Percentiles rank a stretch among this genome's conserved stretches.
phyloP scores from a whole-genome alignment of 1,140 invertebrate genomes.

The Polyergus mexicanus region DNA sequence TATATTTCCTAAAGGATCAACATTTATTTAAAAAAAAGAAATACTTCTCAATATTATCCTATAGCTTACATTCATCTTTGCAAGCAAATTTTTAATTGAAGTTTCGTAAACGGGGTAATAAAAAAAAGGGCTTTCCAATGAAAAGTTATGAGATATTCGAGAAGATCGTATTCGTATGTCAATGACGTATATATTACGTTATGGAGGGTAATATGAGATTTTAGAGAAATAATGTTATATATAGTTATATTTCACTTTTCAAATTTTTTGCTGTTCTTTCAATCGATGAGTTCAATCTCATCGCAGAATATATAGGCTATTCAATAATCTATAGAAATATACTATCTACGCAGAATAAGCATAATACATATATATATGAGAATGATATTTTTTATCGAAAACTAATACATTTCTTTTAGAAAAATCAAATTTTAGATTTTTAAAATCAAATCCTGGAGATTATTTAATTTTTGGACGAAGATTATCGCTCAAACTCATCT shows the following conservation, averaged over 20 bases:
- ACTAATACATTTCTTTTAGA: not conserved
- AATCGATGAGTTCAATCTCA: not conserved
- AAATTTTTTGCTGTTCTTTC: not conserved
- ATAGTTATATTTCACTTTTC: not conserved
- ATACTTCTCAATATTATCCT: conserved; percentile 36
- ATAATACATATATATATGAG: not conserved
- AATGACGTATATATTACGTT: not conserved
- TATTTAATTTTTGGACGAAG: not conserved
- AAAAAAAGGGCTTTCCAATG: not conserved
- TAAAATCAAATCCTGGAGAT: not conserved
- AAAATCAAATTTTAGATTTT: not conserved
- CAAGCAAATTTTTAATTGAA: conserved; percentile 54
- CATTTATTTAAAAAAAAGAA: conserved; percentile 46
- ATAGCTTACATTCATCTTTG: conserved; percentile 39
- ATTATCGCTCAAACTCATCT: not conserved
- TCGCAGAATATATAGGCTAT: not conserved
- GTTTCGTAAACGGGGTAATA: not conserved
- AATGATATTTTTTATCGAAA: not conserved
- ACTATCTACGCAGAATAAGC: no score
- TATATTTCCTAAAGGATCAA: conserved; percentile 60
- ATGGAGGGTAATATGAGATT: not conserved
- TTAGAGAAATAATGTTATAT: not conserved
- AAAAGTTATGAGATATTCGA: conserved; percentile 17
- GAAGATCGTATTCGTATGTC: not conserved
- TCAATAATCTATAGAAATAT: not conserved